Conservation (phyloP, 2,888 invertebrate genomes). For the Hyles lineata region DNA sequence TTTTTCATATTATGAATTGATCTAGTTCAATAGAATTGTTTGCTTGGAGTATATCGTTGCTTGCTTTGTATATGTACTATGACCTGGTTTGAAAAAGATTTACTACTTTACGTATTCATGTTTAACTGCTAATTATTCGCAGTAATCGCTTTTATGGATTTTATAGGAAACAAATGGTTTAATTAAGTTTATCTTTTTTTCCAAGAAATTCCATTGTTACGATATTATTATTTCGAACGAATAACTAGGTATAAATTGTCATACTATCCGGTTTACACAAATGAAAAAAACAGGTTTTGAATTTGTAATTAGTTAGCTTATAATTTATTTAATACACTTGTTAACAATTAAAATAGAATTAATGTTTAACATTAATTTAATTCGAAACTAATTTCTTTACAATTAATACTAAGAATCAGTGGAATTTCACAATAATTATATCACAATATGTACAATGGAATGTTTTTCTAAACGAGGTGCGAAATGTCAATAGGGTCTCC, state of each 20-base stretch:
- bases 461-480: conserved; percentile 52
- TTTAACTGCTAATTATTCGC: conserved; percentile 1
- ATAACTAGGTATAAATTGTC: not conserved
- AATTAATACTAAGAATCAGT: conserved; percentile 37
- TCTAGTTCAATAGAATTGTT: too few relatives aligned
- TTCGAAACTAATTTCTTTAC: conserved; percentile 45
- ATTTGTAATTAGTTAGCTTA: conserved; percentile 44
- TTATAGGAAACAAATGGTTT: too few relatives aligned
- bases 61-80: too few relatives aligned
- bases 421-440: conserved; percentile 59
- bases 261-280: conserved; percentile 12
- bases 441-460: conserved; percentile 81
- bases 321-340: conserved; percentile 56
- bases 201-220: not conserved
- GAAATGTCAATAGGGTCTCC: conserved; percentile 89
- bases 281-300: conserved; percentile 26
- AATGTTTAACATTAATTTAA: conserved; percentile 82
- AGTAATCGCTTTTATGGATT: not conserved
- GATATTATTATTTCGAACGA: not conserved
- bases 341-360: conserved; percentile 77
- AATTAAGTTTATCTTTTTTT: too few relatives aligned
- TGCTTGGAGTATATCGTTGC: too few relatives aligned
- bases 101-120: too few relatives aligned
- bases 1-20: too few relatives aligned
- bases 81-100: too few relatives aligned